A percentile compares a stretch with the other conserved stretches of the same genome.
These are phyloP conservation scores for Brenthis ino DNA, from an alignment of 2,888 invertebrate genomes.

Conservation along the genomic window DNA sequence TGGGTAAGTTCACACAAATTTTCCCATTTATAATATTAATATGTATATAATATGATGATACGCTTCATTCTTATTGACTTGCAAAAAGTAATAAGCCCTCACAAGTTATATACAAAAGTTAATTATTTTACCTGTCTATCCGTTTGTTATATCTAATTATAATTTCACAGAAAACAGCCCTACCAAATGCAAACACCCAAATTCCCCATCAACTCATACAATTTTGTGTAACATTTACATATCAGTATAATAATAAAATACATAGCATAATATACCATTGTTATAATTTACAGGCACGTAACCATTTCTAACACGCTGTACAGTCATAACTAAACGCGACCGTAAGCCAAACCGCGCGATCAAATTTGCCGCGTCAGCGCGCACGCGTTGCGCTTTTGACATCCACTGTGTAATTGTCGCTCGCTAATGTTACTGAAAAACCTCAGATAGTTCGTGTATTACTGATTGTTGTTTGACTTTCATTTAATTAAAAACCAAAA, in stretches of 20 bases:
- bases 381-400: constrained; percentile 47
- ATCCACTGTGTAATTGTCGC: constrained; percentile 44
- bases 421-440: constrained; percentile 31
- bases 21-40: too few relatives aligned
- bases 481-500: neutral
- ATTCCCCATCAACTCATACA: too few relatives aligned
- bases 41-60: too few relatives aligned
- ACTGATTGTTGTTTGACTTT: neutral
- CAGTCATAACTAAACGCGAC: constrained; percentile 64
- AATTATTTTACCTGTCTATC: too few relatives aligned
- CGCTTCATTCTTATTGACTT: too few relatives aligned
- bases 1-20: too few relatives aligned
- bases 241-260: neutral
- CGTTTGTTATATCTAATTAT: too few relatives aligned
- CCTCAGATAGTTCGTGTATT: constrained; percentile 15
- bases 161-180: too few relatives aligned
- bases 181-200: too few relatives aligned
- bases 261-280: neutral
- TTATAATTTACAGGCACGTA: neutral
- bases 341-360: constrained; percentile 74
- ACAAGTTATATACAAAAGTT: too few relatives aligned
- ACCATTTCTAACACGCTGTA: constrained; percentile 50
- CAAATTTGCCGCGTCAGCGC: constrained; percentile 79
- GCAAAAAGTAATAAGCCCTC: too few relatives aligned
- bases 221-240: neutral